Base-by-base conservation (phyloP, 1,140 invertebrate species). In the Hyposmocoma kahamanoa region DNA sequence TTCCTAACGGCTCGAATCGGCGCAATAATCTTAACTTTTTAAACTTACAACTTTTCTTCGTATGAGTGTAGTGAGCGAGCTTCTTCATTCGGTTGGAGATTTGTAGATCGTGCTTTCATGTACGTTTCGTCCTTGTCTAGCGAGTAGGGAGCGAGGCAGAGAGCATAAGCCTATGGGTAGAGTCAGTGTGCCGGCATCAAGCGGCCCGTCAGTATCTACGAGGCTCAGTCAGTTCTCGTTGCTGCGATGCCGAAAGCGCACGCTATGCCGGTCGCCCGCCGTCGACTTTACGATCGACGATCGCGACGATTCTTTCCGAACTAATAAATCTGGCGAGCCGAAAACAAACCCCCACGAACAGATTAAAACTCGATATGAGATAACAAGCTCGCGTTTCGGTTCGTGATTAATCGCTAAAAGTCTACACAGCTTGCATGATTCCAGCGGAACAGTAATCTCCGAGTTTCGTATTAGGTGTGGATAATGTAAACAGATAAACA, bases 1-100 rank as follows among this genome's bases (percentile, higher is more conserved):
- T 70, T 66, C 61, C 66, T 30, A 76, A 59, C 62, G 60, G 61
- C 61, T 69, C 57, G 59, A 59, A 72, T 84, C 77, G 71, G 64
- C 72, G 53, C 72, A 82, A 83, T 83, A 79, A 82, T 82, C 72
- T 75, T 83, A 85, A 85, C 64, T 83, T 85, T 85, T 82, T 71
- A 83, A 36, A 83, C 67, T 81, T 78, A 70, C 62, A 83, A 80
- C 74, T 82, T 84, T 81, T 74, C 68, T 65, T 67, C 69, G 67
- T 77, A 63, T 64, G 75, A 67, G 56, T 64, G 53, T 52, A 73
- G 62, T 50, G 41, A 52, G 58, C 45, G 54, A 64, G 66, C 62
- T 65, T 72, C 59, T 66, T 67, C 58, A 68, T 69, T 67, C 63
- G 64, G 45, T 58, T 53, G 58, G 54, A 62, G 68, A 43, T 66